Percentiles rank a stretch among this genome's conserved stretches.
Evolutionary conservation across 2,888 invertebrate genomes (phyloP).

Genomic region (Caradrina kadenii): DNA sequence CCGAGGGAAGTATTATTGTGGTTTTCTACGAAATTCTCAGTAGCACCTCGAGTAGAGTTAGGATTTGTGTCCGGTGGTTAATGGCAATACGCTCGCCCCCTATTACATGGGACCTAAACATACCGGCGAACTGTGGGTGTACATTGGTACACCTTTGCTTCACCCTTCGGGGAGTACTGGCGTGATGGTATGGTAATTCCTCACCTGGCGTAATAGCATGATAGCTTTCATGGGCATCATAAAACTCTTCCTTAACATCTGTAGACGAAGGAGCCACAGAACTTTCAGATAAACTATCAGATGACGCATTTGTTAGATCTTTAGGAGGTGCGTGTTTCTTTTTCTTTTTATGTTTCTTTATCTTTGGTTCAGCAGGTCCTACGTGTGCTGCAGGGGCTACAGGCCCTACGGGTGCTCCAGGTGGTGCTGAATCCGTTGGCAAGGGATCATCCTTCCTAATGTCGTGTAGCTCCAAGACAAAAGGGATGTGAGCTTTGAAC

Average conservation of each 20-base stretch:
- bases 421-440: conserved; percentile 4
- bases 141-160: no score
- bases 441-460: conserved; percentile 70
- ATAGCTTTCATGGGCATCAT: conserved; percentile 81
- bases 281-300: conserved; percentile 69
- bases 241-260: conserved; percentile 76
- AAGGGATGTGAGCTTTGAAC: conserved; percentile 65
- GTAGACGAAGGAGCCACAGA: conserved; percentile 59
- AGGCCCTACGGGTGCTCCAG: not conserved
- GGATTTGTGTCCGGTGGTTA: no score
- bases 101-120: no score
- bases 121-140: no score
- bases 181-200: not conserved
- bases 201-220: conserved; percentile 73
- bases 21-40: no score
- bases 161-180: no score
- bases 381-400: no score
- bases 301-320: conserved; percentile 62
- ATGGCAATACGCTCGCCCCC: no score
- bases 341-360: conserved; percentile 72
- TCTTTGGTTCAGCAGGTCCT: conserved; percentile 28
- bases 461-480: conserved; percentile 77
- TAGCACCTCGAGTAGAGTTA: no score
- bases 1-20: no score
- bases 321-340: conserved; percentile 51